Base-by-base conservation (phyloP, 2,888 invertebrate species). In the Acrobasis consociella region DNA sequence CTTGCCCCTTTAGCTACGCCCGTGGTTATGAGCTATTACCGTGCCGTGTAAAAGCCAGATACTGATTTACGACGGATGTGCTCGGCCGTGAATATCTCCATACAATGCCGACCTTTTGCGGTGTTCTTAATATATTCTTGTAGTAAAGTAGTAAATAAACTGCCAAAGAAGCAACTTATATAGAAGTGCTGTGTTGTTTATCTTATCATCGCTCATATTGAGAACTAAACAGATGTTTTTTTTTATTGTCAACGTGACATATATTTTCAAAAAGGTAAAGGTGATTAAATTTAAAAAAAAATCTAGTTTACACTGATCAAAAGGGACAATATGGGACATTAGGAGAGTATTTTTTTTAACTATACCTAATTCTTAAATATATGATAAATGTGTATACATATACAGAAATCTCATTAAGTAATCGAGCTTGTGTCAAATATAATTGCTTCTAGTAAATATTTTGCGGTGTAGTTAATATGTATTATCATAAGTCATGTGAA, bases 21-120 rank as follows among this genome's bases (percentile, higher is more conserved):
- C 7, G 7, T 31, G 31, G 31, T 31, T 31, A 31, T 31, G 31
- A 31, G 31, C 31, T 31, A 31, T 31, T 83, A 82, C 77, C 72
- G 77, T 69, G 67, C 73, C 64, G 65, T 76, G 78, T 80, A 78
- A 76, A 81, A 74, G 73, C 69, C 68, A 76, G 73, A 78, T 80
- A 77, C 77, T 77, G 80, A 82, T 83, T 83, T 84, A 83, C 73
- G 79, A 77, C 68, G 68, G 75, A 72, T 72, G 72, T 69, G 62
- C 67, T 71, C 69, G 70, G 67, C 71, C 73, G 75, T 80, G 80
- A 82, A 82, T 77, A 79, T 75, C 72, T 68, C 62, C 72, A 64
- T 65, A 73, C 71, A 72, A 72, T 74, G 67, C 64, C 64, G 60
- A 66, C 63, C 68, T 46, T 46, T 46, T 46, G 46, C 10, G n/a